Evolutionary conservation across 2,888 invertebrate species (phyloP), one percentile per base, ranked within the genome.

Genomic region (Sminthurinus aureus): DNA sequence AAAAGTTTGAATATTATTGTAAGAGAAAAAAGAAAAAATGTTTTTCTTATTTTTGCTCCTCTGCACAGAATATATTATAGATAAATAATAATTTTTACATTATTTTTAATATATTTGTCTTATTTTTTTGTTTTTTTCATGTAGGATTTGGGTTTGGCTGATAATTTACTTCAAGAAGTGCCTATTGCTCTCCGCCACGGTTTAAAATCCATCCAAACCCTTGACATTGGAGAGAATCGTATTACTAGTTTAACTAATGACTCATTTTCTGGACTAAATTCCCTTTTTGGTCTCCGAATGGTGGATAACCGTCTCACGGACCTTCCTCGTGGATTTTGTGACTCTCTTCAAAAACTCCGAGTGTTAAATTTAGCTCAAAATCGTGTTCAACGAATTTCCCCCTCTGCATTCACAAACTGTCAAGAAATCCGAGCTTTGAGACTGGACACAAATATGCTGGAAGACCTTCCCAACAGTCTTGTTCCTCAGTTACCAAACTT

Each of bases 201-300:
- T 88, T 91, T 96, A 86, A 91, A 92, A 87, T 93, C 94, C 89
- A 91, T 96, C 89, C 94, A 94, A 89, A 94, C 94, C 51, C 91
- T 96, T 85, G 95, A 96, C 91, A 92, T 96, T 88, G 95, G 95
- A 77, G 95, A 95, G 91, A 97, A 96, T 91, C 92, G 93, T 89
- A 94, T 97, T 89, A 93, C 93, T 87, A 92, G 92, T 87, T 92
- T 97, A 83, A 93, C 92, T 84, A 94, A 94, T 89, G 92, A 93
- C 84, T 94, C 94, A 79, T 95, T 96, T 89, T 18, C 13, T 15
- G 58, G 95, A 8, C 91, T 96, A 87, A 93, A 93, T 89, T 93
- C 94, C 89, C 92, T 97, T 73, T 94, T 94, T 89, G 94, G 95
- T 20, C 91, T 97, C 83, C 92, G 96, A 77, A 91, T 96, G 82